Evolutionary conservation across 1,140 invertebrate species (phyloP), one percentile per base, ranked within the genome.

Genomic region (Myzus persicae): DNA sequence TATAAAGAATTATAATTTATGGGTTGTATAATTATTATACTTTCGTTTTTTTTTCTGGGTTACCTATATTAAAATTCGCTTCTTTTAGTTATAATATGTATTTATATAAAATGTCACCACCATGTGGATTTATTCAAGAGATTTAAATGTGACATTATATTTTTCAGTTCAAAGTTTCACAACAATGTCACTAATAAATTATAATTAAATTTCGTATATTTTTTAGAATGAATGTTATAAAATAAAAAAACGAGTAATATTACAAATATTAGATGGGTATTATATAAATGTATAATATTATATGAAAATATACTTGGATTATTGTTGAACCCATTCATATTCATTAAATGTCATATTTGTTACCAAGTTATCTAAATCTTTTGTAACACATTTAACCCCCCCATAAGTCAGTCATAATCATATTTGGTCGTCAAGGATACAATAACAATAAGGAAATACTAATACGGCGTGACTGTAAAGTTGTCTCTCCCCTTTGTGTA

Each of bases 301-400:
- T 46, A 48, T 36, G 14, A 40, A n/a, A 38, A 31, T 87, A 67
- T 42, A 81, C 36, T 42, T 42, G 11, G 9, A 87, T 42, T 51
- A 54, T 89, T 51, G n/a, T 51, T 38, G 20, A 40, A 26, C 48
- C 40, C 36, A 11, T 90, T 46, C 20, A 11, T 59, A 31, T n/a
- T 90, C 38, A 38, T 54, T 59, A 42, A 90, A 59, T 90, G 51
- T 59, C 51, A 42, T 59, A 59, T 59, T 90, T 38, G 46, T 89
- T 89, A 89, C 87, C 11, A 11, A 89, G 89, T 90, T 59, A 59
- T 90, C 38, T 90, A 59, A 59, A 59, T 90, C 51, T 90, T 90
- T 90, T 90, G 51, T 90, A 59, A 42, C 22, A 59, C 59, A 90
- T 59, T 90, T 90, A 90, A 90, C 51, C 89, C 88, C 26, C 0